Base-by-base conservation (phyloP, 2,797 vertebrate species). In the Enteromius viviparus region DNA sequence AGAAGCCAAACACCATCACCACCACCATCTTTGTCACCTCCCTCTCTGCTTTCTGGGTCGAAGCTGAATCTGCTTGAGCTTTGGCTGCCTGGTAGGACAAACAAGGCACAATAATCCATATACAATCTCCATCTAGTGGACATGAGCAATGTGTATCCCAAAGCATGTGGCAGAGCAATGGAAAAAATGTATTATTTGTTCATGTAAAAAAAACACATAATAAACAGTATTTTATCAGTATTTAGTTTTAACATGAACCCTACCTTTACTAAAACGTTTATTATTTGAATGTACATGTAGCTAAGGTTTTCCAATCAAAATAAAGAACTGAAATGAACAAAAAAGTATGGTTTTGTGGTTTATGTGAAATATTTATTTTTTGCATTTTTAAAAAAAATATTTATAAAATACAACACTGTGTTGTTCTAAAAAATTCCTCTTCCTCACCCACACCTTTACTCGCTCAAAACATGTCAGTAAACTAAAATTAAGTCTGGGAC, bases 11-110 rank as follows among this genome's bases (percentile, higher is more conserved):
- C 49, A 96, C 93, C 95, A 95, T 95, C 83, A 95, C 71, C 1
- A 95, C 88, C 82, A 95, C 95, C 95, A 95, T 95, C 89, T 89
- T 93, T 70, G 93, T 94, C 76, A 95, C 95, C 89, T 95, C 94
- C 78, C 66, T 88, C 87, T 96, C 95, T 2, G 95, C 95, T 85
- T 95, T 94, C 91, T 95, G 95, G 21, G 94, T 95, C 14, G 92
- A 94, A 55, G 87, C 95, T 3, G 95, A 95, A 82, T 95, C 94
- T n/a, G 94, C 91, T 77, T 96, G 95, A 85, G 91, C 92, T 89
- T 91, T 93, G 0, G 94, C 94, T 71, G 93, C 95, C 94, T 94
- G 76, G n/a, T 42, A 37, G 77, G 8, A 32, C 10, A 83, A 32
- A 69, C 3, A 74, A 23, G 15, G 15, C 40, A 7, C 6, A 10